A percentile compares a stretch with the other conserved stretches of the same genome.
phyloP scores from a whole-genome alignment of 2,797 vertebrate genomes.

The Trichosurus vulpecula region DNA sequence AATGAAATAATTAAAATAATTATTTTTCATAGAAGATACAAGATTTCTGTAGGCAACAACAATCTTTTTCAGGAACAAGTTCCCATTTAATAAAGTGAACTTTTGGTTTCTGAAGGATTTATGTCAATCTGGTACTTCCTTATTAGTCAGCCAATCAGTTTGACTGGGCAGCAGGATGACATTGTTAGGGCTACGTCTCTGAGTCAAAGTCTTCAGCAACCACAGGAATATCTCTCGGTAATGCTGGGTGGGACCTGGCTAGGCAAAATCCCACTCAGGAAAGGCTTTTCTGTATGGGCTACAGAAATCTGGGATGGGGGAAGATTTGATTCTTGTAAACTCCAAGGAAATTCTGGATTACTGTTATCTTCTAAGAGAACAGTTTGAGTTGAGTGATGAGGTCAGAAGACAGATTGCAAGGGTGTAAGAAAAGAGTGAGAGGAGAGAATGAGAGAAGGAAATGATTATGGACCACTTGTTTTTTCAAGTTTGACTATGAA shows the following conservation, averaged over 20 bases:
- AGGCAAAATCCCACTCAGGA: neutral
- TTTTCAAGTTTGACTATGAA: neutral
- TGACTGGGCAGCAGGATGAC: neutral
- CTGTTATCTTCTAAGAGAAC: neutral
- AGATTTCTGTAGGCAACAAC: neutral
- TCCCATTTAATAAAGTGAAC: neutral
- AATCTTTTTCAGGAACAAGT: neutral
- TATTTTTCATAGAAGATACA: neutral
- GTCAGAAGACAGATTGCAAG: neutral
- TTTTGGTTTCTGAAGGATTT: neutral
- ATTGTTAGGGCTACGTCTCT: neutral
- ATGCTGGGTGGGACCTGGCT: neutral
- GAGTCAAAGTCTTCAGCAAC: neutral
- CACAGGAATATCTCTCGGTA: neutral
- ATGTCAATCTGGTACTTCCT: neutral
- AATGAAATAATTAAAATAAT: too few species aligned
- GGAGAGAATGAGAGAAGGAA: neutral
- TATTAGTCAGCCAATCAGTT: neutral
- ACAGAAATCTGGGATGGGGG: neutral
- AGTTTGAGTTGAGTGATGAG: neutral
- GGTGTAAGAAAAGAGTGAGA: neutral
- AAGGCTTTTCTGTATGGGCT: neutral
- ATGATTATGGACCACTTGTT: neutral
- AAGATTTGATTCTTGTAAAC: neutral
- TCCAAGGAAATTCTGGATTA: neutral